Conservation (phyloP, 2,888 invertebrate genomes). For the Herminia tarsipennalis region DNA sequence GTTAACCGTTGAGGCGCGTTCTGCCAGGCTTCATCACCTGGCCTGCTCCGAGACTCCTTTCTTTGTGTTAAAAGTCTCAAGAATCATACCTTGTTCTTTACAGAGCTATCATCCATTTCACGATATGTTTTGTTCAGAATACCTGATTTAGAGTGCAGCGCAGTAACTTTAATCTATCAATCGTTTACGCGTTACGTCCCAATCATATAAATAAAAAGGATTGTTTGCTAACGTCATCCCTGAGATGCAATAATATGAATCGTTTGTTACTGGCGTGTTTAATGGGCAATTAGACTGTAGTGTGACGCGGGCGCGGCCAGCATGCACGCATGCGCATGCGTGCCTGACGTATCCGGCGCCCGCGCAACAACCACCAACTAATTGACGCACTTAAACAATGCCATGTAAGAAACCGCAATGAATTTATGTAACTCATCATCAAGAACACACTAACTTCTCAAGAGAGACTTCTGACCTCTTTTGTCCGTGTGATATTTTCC, state of each 20-base stretch:
- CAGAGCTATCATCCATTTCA: no score
- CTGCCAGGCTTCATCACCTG: no score
- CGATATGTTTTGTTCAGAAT: no score
- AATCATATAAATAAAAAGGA: constrained; percentile 4
- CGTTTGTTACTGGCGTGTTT: constrained; percentile 48
- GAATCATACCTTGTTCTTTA: no score
- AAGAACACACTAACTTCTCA: constrained; percentile 6
- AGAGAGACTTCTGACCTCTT: neutral
- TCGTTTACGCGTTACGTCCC: no score
- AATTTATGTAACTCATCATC: constrained; percentile 36
- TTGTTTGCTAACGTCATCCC: constrained; percentile 37
- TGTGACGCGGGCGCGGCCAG: constrained; percentile 56
- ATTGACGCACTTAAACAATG: constrained; percentile 40
- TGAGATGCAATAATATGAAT: constrained; percentile 36
- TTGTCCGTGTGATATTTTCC: no score
- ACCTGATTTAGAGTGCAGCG: no score
- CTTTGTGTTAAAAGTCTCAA: no score
- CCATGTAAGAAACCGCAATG: constrained; percentile 29
- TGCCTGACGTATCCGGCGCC: constrained; percentile 41
- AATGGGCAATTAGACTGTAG: constrained; percentile 62
- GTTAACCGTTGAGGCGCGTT: no score
- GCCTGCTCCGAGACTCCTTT: no score
- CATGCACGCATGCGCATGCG: constrained; percentile 58
- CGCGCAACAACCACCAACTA: constrained; percentile 27
- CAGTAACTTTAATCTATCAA: no score